phyloP scores from a whole-genome alignment of 2,797 vertebrate genomes.

The Enteromius treurensis region DNA sequence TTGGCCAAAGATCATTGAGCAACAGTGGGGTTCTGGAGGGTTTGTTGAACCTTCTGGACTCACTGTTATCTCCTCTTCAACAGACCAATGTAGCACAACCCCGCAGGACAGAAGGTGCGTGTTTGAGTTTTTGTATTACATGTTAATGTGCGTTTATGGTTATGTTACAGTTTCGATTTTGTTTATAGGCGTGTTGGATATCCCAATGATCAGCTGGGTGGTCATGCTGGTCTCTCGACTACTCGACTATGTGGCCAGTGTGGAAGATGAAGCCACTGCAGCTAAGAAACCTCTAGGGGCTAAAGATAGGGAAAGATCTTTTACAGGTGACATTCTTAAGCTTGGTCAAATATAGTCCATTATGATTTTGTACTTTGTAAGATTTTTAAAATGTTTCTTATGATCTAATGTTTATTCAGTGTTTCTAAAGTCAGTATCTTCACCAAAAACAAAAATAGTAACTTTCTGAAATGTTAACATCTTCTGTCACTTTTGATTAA shows the following conservation, averaged over 20 bases:
- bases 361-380: background rate
- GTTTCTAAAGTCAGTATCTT: background rate
- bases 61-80: constrained; percentile 91
- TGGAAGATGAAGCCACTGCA: constrained; percentile 93
- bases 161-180: constrained; percentile 47
- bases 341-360: background rate
- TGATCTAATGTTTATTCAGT: background rate
- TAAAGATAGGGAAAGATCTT: constrained; percentile 91
- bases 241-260: constrained; percentile 94
- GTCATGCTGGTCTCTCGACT: constrained; percentile 98
- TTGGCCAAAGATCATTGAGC: constrained; percentile 96
- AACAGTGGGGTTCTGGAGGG: constrained; percentile 98
- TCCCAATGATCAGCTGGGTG: constrained; percentile 99
- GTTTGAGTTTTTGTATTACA: background rate
- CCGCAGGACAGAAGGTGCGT: constrained; percentile 88
- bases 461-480: background rate
- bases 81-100: constrained; percentile 80
- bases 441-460: background rate
- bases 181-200: constrained; percentile 90
- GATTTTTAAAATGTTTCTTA: background rate
- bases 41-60: constrained; percentile 95
- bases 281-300: constrained; percentile 92
- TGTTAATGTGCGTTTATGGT: background rate
- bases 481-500: background rate
- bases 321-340: constrained; percentile 79